Percentiles rank a stretch among this genome's conserved stretches.
phyloP scores from a whole-genome alignment of 2,797 vertebrate species.

The Leptatherina wallacei region DNA sequence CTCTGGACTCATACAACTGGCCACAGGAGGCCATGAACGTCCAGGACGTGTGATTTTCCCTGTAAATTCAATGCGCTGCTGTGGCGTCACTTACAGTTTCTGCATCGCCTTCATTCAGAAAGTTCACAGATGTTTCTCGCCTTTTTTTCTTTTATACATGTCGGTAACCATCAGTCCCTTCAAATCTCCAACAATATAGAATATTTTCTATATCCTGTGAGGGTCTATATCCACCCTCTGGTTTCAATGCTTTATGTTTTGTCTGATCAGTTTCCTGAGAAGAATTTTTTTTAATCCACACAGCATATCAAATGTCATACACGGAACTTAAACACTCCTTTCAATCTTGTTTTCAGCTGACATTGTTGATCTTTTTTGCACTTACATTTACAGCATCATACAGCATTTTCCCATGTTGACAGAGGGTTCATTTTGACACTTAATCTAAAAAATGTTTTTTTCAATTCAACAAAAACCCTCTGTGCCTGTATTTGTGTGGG shows the following conservation, averaged over 20 bases:
- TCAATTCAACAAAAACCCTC: background rate
- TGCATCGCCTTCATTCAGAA: constrained; percentile 24
- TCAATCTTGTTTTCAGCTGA: background rate
- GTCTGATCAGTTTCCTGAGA: background rate
- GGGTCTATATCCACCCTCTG: constrained; percentile 4
- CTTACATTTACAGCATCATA: background rate
- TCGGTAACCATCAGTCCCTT: background rate
- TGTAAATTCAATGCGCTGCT: constrained; percentile 10
- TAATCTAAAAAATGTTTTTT: background rate
- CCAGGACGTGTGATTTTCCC: constrained; percentile 86
- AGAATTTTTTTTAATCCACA: background rate
- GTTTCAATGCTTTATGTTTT: constrained; percentile 8
- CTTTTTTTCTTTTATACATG: constrained; percentile 20
- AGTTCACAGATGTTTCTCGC: constrained; percentile 7
- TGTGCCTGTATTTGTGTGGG: constrained; percentile 50
- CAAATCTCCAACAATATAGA: constrained; percentile 1
- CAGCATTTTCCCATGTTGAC: constrained; percentile 17
- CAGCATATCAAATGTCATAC: constrained; percentile 36
- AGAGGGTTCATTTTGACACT: constrained; percentile 25
- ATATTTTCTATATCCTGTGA: background rate
- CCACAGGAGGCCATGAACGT: constrained; percentile 89
- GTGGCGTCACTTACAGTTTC: constrained; percentile 11
- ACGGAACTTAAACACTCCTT: constrained; percentile 15
- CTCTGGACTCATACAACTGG: constrained; percentile 92
- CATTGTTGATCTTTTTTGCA: background rate